Evolutionary conservation across 2,888 invertebrate species (phyloP), one percentile per base, ranked within the genome.

Genomic region (Drosophila histrio): DNA sequence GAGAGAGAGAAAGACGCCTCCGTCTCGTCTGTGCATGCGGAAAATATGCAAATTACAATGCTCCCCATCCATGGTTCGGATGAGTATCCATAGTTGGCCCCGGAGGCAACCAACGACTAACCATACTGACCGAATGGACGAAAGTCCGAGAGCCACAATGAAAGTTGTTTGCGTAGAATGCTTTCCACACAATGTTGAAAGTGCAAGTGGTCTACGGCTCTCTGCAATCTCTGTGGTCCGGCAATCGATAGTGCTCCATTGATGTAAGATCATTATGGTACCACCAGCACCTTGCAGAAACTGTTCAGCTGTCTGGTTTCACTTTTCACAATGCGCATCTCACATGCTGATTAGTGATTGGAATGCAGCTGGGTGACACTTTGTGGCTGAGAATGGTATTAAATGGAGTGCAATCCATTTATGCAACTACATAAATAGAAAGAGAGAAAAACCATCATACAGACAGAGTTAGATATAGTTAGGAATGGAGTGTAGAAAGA

Each of bases 31-130:
- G 75, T 49, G 60, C 75, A 82, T 83, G 83, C 82, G 87, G 84
- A 84, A 87, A 84, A 84, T 84, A 84, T 84, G 84, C 79, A 84
- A 84, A 84, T 87, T 84, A 72, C 71, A 77, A 67, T 63, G 62
- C 60, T 15, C 2, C 2, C 32, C 22, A 50, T 50, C 24, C n/a
- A n/a, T n/a, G 52, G 9, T 21, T 19, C 52, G 44, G 22, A 21
- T 46, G 63, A 47, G 30, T 56, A 54, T 61, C 59, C 54, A 58
- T 54, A 41, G 36, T 34, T 59, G 58, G 46, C 58, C 81, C 72
- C 60, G 62, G 52, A 59, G 74, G 52, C 68, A 22, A 61, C 38
- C 38, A 61, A 43, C 38, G 56, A 54, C 39, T 54, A 17, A 11
- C 17, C 30, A 54, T 38, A 61, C 62, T 76, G 71, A 77, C 79